phyloP scores from a whole-genome alignment of 2,888 invertebrate species.

The Chelonus formosanus region DNA sequence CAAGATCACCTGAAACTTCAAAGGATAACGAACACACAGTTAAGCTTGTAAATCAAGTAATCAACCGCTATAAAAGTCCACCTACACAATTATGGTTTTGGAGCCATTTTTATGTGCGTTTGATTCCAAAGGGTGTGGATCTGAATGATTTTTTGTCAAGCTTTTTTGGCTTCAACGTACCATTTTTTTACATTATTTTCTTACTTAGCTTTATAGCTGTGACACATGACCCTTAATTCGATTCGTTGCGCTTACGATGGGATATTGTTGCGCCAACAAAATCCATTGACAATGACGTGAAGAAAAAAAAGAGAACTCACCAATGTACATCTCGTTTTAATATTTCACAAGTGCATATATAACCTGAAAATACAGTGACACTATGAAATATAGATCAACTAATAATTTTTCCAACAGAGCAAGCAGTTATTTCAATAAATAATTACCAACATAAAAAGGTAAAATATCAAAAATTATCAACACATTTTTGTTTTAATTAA shows the following conservation, averaged over 20 bases:
- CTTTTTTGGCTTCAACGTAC: conserved; percentile 4
- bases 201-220: conserved; percentile 20
- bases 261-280: conserved; percentile 50
- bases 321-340: too few relatives aligned
- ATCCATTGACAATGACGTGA: conserved; percentile 31
- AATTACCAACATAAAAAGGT: too few relatives aligned
- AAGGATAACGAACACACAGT: background rate
- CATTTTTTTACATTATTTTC: conserved; percentile 15
- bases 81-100: conserved; percentile 51
- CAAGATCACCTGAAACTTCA: too few relatives aligned
- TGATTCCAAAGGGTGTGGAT: conserved; percentile 33
- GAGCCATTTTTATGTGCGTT: conserved; percentile 36
- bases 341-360: background rate
- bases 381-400: background rate
- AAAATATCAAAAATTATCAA: too few relatives aligned
- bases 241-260: conserved; percentile 47
- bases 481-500: too few relatives aligned
- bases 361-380: too few relatives aligned
- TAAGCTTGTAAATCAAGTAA: conserved; percentile 57
- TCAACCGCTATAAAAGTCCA: conserved; percentile 61
- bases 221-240: conserved; percentile 36
- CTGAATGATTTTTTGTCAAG: conserved; percentile 18
- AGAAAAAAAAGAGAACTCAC: too few relatives aligned
- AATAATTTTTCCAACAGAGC: too few relatives aligned
- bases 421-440: too few relatives aligned